Evolutionary conservation across 1,140 invertebrate species (phyloP), one percentile per base, ranked within the genome.

Genomic region (Anoplolepis gracilipes): DNA sequence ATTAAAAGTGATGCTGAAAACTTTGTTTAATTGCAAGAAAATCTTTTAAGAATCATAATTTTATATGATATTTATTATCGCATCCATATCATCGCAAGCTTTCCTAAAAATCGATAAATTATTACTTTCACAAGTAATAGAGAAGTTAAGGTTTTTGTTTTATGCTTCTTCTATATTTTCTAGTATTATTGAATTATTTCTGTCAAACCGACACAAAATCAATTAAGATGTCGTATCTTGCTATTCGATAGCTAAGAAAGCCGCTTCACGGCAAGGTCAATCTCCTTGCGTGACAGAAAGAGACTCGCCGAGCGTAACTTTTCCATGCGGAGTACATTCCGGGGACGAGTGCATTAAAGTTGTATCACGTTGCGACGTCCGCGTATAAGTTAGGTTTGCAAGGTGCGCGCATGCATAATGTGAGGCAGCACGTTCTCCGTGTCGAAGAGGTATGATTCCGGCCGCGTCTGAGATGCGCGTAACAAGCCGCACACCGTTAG

Each of bases 401-500:
- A 82, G 67, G 67, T 86, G 65, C 53, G 55, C 78, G 85, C 85
- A 84, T 86, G 85, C 78, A 86, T 86, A 86, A 86, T 49, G 78
- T 53, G 75, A 82, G 70, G 65, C 36, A 53, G 42, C 78, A 36
- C 65, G 25, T 77, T 72, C 90, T 85, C 87, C 84, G 91, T 33
- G 46, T 30, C 70, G 65, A 92, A 92, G 67, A 93, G 88, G 90
- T 92, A 94, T 90, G 89, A 94, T 94, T 92, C 91, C 78, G 59
- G 85, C 64, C 91, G 92, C 92, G 92, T 94, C 92, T 93, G 92
- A 19, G 16, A 94, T 93, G 91, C 90, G 90, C 88, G 91, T 94
- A 94, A 94, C 93, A 92, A 94, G 93, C 91, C 67, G 78, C 84
- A 88, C 70, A 73, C 77, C 82, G 85, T 90, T 85, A 70, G 69